phyloP scores from a whole-genome alignment of 2,888 invertebrate species.

The Cheilosia grossa region DNA sequence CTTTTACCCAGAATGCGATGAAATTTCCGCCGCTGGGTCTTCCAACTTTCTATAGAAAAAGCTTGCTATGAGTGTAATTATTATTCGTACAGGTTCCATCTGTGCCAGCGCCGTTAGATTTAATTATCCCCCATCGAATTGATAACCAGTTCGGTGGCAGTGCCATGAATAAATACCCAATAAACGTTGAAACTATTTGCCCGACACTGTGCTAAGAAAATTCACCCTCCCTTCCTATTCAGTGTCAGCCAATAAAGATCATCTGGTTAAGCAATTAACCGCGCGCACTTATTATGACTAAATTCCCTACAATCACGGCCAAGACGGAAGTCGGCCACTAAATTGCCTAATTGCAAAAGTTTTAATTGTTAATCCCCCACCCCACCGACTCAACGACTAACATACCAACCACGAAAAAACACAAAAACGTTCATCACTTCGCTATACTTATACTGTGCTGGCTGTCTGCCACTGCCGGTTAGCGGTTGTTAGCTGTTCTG shows the following conservation, averaged over 20 bases:
- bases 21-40: no score
- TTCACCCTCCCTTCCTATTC: not conserved
- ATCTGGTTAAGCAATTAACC: conserved; percentile 74
- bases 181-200: conserved; percentile 13
- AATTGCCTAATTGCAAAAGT: conserved; percentile 75
- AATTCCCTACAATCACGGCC: conserved; percentile 56
- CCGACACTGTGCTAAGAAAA: not conserved
- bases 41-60: no score
- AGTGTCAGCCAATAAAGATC: conserved; percentile 70
- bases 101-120: not conserved
- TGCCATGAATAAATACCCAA: conserved; percentile 52
- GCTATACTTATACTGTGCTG: conserved; percentile 13
- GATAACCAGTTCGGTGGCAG: conserved; percentile 5
- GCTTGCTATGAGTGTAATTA: no score
- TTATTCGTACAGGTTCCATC: no score
- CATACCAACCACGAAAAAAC: conserved; percentile 20
- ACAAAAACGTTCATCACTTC: conserved; percentile 48
- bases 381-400: not conserved
- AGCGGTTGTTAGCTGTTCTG: conserved; percentile 3
- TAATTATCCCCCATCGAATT: not conserved
- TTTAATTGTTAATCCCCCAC: conserved; percentile 69
- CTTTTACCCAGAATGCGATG: no score
- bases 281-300: conserved; percentile 71
- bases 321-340: conserved; percentile 68
- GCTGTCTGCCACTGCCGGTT: conserved; percentile 17